Evolutionary conservation across 2,888 invertebrate genomes (phyloP).

Genomic region (Subacronicta megacephala): DNA sequence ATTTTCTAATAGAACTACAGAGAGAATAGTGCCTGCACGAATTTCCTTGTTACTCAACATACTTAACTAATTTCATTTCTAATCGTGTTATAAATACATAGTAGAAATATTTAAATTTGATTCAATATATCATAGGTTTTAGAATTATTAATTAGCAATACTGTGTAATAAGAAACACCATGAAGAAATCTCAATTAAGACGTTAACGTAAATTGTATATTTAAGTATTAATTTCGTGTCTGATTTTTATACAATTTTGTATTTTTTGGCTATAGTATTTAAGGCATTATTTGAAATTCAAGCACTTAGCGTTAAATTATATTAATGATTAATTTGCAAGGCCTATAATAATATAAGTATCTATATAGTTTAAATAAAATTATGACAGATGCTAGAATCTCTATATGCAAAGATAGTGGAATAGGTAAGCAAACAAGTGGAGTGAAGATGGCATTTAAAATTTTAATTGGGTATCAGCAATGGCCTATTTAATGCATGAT

Average conservation of each 20-base stretch:
- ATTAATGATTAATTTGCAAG: slow-evolving; percentile 19
- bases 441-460: slow-evolving; percentile 34
- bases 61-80: slow-evolving; percentile 48
- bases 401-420: slow-evolving; percentile 13
- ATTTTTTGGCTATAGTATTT: slow-evolving; percentile 34
- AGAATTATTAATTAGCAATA: slow-evolving; percentile 33
- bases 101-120: slow-evolving; percentile 42
- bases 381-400: slow-evolving; percentile 40
- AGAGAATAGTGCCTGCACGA: slow-evolving; percentile 75
- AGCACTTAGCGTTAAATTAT: slow-evolving; percentile 16
- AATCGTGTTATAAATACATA: slow-evolving; percentile 44
- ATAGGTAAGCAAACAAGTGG: slow-evolving; percentile 16
- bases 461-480: slow-evolving; percentile 46
- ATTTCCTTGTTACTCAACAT: slow-evolving; percentile 56
- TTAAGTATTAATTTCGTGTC: slow-evolving; percentile 46
- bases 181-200: slow-evolving; percentile 29
- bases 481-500: slow-evolving; percentile 44
- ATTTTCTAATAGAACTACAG: slow-evolving; percentile 61
- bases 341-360: slow-evolving; percentile 36
- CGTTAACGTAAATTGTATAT: slow-evolving; percentile 21
- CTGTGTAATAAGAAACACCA: slow-evolving; percentile 30
- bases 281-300: slow-evolving; percentile 18
- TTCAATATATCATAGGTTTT: slow-evolving; percentile 37
- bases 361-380: slow-evolving; percentile 25
- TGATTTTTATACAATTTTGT: slow-evolving; percentile 30